Base-by-base conservation (phyloP, 2,113 vertebrate species). In the Stegastes partitus region DNA sequence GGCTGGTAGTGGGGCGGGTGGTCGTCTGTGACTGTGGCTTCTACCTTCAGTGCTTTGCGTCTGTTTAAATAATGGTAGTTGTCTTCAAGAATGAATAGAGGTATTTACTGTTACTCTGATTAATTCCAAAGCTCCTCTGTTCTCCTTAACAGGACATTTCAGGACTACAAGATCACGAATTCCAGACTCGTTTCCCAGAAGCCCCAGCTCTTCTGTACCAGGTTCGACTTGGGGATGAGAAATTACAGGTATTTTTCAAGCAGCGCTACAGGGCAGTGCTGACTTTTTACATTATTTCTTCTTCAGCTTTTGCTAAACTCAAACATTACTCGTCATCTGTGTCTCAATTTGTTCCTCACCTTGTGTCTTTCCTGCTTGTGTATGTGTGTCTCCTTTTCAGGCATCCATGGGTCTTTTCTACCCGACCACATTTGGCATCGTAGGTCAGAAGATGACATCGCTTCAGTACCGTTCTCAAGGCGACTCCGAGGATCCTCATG, bases 321-420 rank as follows among this genome's bases (percentile, higher is more conserved):
- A 34, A 8, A 10, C 8, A 34, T 34, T 34, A 34, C 5, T 6
- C 31, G 3, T 34, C 6, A 7, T 45, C 21, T 31, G 3, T 54
- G 19, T 18, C 28, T 62, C 9, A 22, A 14, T 42, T 51, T 62
- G 3, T 63, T 3, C 31, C 31, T 34, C 31, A 8, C 31, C 5
- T 58, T 14, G 3, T 62, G 3, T 49, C n/a, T 39, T 59, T 55
- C 12, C 62, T 31, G 23, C 25, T 61, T 15, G 8, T 76, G 9
- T 56, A 11, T 63, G 2, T 58, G 16, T 18, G 4, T 74, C 19
- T 67, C 53, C 3, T 21, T 63, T 15, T 68, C 65, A 99, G 98
- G 98, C 98, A 74, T 96, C 98, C 0, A 99, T 99, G 98, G 96
- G 97, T 77, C 87, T 99, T 22, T 99, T 99, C 92, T 99, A 99